Percentiles rank a stretch among this genome's conserved stretches.
phyloP scores from a whole-genome alignment of 2,888 invertebrate genomes.

The Arenicola marina region DNA sequence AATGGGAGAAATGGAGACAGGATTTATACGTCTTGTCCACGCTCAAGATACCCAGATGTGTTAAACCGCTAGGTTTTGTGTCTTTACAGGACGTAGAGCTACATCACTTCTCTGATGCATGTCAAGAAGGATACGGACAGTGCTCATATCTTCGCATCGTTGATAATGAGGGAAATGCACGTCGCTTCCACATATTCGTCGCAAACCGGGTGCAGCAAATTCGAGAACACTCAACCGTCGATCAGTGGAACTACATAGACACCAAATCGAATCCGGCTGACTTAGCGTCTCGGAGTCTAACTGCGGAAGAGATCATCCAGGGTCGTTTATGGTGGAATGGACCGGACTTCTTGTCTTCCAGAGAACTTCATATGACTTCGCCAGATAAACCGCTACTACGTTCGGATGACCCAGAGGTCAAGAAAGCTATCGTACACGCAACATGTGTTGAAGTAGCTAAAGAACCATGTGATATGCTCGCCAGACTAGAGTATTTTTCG shows the following conservation, averaged over 20 bases:
- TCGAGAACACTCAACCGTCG: constrained; percentile 17
- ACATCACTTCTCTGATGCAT: constrained; percentile 16
- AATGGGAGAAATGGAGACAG: constrained; percentile 8
- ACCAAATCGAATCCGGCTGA: constrained; percentile 36
- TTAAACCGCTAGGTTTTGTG: constrained; percentile 12
- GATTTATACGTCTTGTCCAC: neutral
- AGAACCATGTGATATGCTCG: no score
- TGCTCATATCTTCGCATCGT: neutral
- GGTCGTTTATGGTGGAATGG: no score
- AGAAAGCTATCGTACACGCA: no score
- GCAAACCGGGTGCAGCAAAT: constrained; percentile 37
- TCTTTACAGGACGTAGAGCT: neutral
- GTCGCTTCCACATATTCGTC: constrained; percentile 36
- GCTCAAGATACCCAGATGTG: constrained; percentile 7
- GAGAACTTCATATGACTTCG: no score
- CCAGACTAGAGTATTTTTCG: neutral
- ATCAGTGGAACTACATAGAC: constrained; percentile 34
- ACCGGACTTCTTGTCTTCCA: no score
- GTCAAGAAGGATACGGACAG: constrained; percentile 8
- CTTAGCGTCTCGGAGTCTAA: no score
- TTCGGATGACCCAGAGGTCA: no score
- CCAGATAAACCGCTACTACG: no score
- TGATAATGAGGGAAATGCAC: constrained; percentile 2
- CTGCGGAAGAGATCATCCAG: no score
- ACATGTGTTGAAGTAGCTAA: no score